phyloP scores from a whole-genome alignment of 2,797 vertebrate genomes.

The Alcedo atthis region DNA sequence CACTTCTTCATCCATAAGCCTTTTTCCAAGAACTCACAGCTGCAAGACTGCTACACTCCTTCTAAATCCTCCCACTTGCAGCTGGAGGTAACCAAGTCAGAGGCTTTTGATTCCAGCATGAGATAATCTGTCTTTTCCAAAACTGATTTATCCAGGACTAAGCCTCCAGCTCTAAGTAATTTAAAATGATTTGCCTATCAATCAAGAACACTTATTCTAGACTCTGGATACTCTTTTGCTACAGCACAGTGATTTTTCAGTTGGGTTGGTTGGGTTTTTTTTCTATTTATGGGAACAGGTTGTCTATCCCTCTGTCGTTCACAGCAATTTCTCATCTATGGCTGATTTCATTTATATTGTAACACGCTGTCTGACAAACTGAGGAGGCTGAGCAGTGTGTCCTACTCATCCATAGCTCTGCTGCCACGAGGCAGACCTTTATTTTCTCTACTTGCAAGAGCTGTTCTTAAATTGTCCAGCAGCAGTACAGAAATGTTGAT shows the following conservation, averaged over 20 bases:
- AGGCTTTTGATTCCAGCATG: not conserved
- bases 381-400: not conserved
- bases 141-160: not conserved
- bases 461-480: not conserved
- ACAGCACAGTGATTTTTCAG: not conserved
- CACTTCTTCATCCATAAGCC: not conserved
- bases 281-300: not conserved
- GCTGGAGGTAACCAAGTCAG: not conserved
- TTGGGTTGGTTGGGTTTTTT: no score
- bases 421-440: fast-evolving
- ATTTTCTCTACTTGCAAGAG: not conserved
- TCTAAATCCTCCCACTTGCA: not conserved
- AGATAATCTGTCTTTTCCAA: not conserved
- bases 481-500: not conserved
- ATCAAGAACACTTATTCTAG: not conserved
- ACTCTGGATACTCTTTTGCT: not conserved
- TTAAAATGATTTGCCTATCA: not conserved
- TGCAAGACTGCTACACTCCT: not conserved
- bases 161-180: not conserved
- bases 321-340: not conserved
- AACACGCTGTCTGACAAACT: not conserved
- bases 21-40: not conserved
- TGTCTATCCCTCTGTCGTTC: not conserved
- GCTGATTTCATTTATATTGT: not conserved
- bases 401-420: not conserved